Percentiles rank a stretch among this genome's conserved stretches.
phyloP scores from a whole-genome alignment of 2,113 vertebrate species.

The Hydrolagus affinis region DNA sequence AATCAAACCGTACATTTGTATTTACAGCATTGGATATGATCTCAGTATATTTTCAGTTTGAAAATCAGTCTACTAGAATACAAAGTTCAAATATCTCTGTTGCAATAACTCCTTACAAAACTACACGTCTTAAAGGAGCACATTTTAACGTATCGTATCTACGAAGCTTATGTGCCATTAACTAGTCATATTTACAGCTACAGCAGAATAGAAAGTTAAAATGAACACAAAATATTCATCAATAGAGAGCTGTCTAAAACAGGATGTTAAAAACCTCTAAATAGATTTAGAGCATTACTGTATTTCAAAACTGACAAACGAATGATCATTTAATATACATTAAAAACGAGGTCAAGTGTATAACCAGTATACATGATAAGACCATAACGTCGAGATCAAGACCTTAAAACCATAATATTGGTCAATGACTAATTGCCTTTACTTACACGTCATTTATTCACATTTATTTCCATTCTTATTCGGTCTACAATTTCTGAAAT shows the following conservation, averaged over 20 bases:
- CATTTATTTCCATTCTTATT: background rate
- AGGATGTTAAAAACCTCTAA: background rate
- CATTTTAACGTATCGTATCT: too few relatives aligned
- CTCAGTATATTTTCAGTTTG: background rate
- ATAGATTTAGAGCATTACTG: background rate
- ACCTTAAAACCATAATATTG: background rate
- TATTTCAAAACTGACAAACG: background rate
- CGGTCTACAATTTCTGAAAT: background rate
- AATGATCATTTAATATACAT: background rate
- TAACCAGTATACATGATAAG: background rate
- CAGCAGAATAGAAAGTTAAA: too few relatives aligned
- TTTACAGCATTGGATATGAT: background rate
- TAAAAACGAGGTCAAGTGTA: background rate
- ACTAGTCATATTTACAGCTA: background rate
- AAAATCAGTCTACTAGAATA: background rate
- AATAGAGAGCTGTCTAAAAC: background rate
- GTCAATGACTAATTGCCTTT: background rate
- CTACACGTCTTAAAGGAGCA: background rate
- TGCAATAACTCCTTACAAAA: background rate
- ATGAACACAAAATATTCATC: too few relatives aligned
- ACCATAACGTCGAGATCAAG: too few relatives aligned
- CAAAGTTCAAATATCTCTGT: background rate
- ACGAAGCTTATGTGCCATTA: background rate
- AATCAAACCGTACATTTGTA: background rate
- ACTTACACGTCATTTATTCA: background rate